phyloP scores from a whole-genome alignment of 2,888 invertebrate genomes.

The Tethea ocularis region DNA sequence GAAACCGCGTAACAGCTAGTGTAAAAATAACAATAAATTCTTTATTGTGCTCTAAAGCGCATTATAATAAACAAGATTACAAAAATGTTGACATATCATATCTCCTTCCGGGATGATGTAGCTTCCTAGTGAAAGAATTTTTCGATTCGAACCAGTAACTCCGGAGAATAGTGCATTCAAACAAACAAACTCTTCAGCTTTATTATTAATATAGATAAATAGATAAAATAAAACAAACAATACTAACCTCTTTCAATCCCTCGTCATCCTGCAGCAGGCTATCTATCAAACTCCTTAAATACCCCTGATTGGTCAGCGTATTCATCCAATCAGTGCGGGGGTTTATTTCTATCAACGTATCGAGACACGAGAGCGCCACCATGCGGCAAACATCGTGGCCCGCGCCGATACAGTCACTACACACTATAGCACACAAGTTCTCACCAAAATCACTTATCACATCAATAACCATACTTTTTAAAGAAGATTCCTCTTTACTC shows the following conservation, averaged over 20 bases:
- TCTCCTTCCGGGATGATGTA: too few relatives aligned
- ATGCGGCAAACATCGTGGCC: constrained; percentile 95
- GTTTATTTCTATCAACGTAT: constrained; percentile 90
- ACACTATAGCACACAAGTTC: constrained; percentile 90
- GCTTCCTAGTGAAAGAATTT: too few relatives aligned
- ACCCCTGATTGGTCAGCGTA: constrained; percentile 82
- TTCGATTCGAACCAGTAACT: too few relatives aligned
- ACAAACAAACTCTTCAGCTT: too few relatives aligned
- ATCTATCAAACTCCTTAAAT: constrained; percentile 92
- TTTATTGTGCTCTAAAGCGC: too few relatives aligned
- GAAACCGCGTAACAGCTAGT: too few relatives aligned
- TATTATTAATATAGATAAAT: too few relatives aligned
- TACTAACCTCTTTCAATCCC: constrained; percentile 80
- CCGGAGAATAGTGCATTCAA: too few relatives aligned
- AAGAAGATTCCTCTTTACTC: constrained; percentile 60
- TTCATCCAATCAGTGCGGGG: constrained; percentile 84
- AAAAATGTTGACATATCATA: too few relatives aligned
- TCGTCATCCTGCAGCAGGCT: constrained; percentile 90
- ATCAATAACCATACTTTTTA: constrained; percentile 71
- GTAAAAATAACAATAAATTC: too few relatives aligned
- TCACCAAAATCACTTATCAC: constrained; percentile 90
- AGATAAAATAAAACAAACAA: neutral
- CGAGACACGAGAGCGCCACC: constrained; percentile 92
- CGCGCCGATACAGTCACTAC: constrained; percentile 92
- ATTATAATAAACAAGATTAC: too few relatives aligned